These are phyloP conservation scores for Bombus vancouverensis DNA, from an alignment of 1,140 invertebrate genomes.

Conservation along the genomic window DNA sequence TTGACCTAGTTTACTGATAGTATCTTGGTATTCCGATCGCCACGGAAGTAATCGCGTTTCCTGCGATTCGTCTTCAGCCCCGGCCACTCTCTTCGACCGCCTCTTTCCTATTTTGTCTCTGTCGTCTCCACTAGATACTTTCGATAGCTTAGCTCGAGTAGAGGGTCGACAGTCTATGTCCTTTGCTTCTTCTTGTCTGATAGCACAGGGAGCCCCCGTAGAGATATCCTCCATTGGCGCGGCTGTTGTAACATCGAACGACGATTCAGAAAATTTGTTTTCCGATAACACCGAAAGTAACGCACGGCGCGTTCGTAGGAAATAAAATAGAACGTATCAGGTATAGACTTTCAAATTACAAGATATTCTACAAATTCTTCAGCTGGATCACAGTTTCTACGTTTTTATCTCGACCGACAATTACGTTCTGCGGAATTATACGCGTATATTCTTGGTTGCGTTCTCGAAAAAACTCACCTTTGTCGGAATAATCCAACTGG, in stretches of 20 bases:
- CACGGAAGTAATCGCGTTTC: constrained; percentile 54
- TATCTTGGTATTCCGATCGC: constrained; percentile 85
- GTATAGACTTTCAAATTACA: not conserved
- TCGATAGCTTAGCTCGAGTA: constrained; percentile 74
- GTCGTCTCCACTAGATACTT: constrained; percentile 46
- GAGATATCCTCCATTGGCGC: not conserved
- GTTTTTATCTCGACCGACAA: not conserved
- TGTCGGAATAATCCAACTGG: constrained; percentile 84
- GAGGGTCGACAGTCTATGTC: constrained; percentile 81
- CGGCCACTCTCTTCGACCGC: constrained; percentile 28
- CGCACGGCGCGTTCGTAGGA: too few relatives aligned
- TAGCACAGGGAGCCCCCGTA: not conserved
- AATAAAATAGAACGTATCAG: not conserved
- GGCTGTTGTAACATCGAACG: not conserved
- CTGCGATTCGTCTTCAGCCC: constrained; percentile 36
- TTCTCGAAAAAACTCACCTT: constrained; percentile 70
- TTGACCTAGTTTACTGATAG: constrained; percentile 83
- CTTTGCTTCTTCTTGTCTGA: constrained; percentile 74
- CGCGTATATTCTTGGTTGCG: too few relatives aligned
- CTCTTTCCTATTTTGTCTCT: too few relatives aligned
- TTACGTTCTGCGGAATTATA: too few relatives aligned
- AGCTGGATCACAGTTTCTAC: not conserved
- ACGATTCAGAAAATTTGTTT: not conserved
- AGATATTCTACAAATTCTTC: not conserved
- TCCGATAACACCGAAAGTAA: not conserved